Conservation (phyloP, 2,113 vertebrate species). For the Chaetura pelagica region DNA sequence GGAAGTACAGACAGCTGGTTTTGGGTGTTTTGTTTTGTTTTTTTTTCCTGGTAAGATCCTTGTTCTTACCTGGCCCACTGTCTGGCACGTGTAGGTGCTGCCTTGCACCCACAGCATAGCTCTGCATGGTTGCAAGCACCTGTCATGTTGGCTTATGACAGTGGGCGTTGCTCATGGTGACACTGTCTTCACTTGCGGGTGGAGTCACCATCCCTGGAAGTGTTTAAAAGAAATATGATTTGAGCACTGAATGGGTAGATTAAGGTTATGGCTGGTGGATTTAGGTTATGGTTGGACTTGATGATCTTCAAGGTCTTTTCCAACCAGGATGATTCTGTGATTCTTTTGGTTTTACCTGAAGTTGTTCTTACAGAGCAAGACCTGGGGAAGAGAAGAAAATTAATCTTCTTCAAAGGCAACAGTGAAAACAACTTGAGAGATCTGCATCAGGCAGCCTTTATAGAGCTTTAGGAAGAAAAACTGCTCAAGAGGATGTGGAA, state of each 20-base stretch:
- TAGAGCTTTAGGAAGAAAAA: not conserved
- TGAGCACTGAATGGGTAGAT: too few species aligned
- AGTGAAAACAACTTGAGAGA: not conserved
- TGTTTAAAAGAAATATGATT: too few species aligned
- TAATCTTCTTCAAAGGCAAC: not conserved
- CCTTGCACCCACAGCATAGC: fast-evolving
- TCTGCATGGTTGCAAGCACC: not conserved
- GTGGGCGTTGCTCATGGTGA: not conserved
- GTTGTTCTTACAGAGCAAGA: not conserved
- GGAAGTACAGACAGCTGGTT: not conserved
- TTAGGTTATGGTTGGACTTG: too few species aligned
- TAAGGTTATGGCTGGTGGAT: too few species aligned
- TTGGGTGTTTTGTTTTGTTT: not conserved
- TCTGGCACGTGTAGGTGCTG: fast-evolving
- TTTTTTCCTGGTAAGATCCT: not conserved
- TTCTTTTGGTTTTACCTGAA: not conserved
- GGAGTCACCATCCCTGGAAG: too few species aligned
- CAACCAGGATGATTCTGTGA: too few species aligned
- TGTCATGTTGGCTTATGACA: not conserved
- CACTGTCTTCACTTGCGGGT: fast-evolving
- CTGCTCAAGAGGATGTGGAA: conserved; percentile 19
- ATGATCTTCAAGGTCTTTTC: too few species aligned
- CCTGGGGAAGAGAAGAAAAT: not conserved
- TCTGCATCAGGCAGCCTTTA: not conserved
- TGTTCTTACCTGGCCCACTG: not conserved